These are phyloP conservation scores for Protodeltote pygarga DNA, from an alignment of 2,888 invertebrate genomes.

Conservation along the genomic window DNA sequence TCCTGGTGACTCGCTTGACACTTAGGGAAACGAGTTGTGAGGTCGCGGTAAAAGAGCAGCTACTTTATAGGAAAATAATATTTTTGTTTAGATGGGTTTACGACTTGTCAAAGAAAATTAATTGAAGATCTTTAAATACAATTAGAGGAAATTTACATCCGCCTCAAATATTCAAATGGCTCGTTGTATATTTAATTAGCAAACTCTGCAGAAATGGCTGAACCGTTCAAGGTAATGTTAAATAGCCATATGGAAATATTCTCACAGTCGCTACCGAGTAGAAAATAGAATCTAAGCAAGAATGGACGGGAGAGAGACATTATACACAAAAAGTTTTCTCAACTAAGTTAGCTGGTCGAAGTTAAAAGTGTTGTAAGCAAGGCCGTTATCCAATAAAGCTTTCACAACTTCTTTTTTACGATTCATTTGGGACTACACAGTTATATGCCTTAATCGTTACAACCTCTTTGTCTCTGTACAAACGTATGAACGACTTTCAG, in stretches of 20 bases:
- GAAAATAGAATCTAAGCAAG: conserved; percentile 47
- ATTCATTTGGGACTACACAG: conserved; percentile 58
- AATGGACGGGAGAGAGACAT: conserved; percentile 46
- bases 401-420: conserved; percentile 67
- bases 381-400: conserved; percentile 71
- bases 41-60: conserved; percentile 48
- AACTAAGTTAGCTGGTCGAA: conserved; percentile 54
- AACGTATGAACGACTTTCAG: conserved; percentile 38
- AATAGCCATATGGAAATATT: conserved; percentile 23
- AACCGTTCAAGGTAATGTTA: conserved; percentile 13
- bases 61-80: conserved; percentile 49
- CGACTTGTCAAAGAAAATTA: conserved; percentile 25
- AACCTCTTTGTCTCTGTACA: conserved; percentile 38
- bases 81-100: conserved; percentile 35
- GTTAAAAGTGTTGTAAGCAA: conserved; percentile 69
- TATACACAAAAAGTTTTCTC: conserved; percentile 56
- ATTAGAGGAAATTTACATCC: conserved; percentile 5
- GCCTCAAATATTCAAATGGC: conserved; percentile 7
- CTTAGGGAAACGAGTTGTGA: conserved; percentile 48
- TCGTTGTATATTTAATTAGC: conserved; percentile 11
- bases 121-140: conserved; percentile 17
- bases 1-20: conserved; percentile 59
- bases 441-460: conserved; percentile 54
- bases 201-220: conserved; percentile 1
- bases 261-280: conserved; percentile 12